Evolutionary conservation across 1,140 invertebrate species (phyloP).

Genomic region (Bilobella aurantiaca): DNA sequence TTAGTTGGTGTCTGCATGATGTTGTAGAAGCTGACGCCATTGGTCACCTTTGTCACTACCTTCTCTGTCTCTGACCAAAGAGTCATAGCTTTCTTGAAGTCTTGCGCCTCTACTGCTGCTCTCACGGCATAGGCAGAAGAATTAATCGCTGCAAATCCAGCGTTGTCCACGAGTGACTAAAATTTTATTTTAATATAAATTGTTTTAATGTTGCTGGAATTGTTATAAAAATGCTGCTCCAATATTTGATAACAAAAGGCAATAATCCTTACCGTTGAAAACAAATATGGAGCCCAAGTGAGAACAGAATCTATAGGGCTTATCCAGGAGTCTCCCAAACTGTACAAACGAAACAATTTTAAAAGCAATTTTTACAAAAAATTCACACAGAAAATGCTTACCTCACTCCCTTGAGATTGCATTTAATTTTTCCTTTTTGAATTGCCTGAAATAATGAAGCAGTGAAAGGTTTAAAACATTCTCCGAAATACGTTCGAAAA

Average conservation of each 20-base stretch:
- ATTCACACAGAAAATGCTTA: no score
- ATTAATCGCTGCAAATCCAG: conserved; percentile 39
- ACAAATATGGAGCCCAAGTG: conserved; percentile 66
- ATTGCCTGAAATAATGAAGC: conserved; percentile 48
- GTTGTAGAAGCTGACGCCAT: conserved; percentile 68
- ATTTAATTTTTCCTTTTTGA: conserved; percentile 50
- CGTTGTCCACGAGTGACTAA: conserved; percentile 48
- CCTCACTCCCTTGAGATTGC: conserved; percentile 64
- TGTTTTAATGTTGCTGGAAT: no score
- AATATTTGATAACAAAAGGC: conserved; percentile 41
- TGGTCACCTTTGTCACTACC: conserved; percentile 47
- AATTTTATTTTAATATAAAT: conserved; percentile 40
- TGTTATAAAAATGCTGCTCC: no score
- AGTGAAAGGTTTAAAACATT: conserved; percentile 26
- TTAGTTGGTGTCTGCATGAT: conserved; percentile 47
- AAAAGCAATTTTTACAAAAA: no score
- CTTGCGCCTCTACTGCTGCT: conserved; percentile 37
- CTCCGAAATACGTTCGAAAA: conserved; percentile 11
- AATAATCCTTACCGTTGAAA: conserved; percentile 48
- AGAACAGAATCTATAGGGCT: conserved; percentile 67
- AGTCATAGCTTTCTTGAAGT: conserved; percentile 51
- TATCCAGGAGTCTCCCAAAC: conserved; percentile 76
- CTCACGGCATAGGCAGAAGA: conserved; percentile 37
- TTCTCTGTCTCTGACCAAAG: conserved; percentile 54
- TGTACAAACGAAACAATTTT: no score